Evolutionary conservation across 37 sponge, comb jelly and placozoan genomes (phyloP).

Genomic region (Crambe crambe): DNA sequence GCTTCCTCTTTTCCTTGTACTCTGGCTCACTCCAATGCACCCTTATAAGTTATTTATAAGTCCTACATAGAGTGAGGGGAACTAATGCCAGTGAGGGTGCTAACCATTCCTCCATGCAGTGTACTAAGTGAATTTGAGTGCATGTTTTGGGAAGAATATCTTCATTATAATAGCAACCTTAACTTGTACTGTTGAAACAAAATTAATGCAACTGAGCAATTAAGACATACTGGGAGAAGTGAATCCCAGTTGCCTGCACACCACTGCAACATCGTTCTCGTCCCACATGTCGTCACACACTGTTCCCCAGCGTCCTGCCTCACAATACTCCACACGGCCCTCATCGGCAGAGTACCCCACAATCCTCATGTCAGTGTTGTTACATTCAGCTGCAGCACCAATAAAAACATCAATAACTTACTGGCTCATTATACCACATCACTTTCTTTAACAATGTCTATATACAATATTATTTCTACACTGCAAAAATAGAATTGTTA

Average conservation of each 20-base stretch:
- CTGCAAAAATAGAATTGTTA: no score
- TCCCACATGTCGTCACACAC: constrained; percentile 2
- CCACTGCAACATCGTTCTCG: neutral
- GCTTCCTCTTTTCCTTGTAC: neutral
- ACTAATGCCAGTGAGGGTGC: no score
- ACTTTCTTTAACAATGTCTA: neutral
- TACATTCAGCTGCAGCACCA: neutral
- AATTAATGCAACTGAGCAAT: neutral
- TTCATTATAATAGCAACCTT: no score
- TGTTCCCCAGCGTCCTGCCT: constrained; percentile 1
- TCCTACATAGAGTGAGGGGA: no score
- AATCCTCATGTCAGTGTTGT: neutral
- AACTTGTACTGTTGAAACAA: neutral
- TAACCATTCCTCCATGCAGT: no score
- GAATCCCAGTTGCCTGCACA: constrained; percentile 5
- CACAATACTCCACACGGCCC: constrained; percentile 8
- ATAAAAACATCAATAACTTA: neutral
- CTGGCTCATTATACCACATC: neutral
- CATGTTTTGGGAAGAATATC: no score
- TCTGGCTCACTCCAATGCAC: no score
- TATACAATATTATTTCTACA: neutral
- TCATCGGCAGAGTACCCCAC: neutral
- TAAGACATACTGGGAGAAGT: neutral
- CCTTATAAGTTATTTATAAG: no score
- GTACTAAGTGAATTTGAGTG: no score